Base-by-base conservation (phyloP, 2,888 invertebrate species). In the Stenchaetothrips biformis region DNA sequence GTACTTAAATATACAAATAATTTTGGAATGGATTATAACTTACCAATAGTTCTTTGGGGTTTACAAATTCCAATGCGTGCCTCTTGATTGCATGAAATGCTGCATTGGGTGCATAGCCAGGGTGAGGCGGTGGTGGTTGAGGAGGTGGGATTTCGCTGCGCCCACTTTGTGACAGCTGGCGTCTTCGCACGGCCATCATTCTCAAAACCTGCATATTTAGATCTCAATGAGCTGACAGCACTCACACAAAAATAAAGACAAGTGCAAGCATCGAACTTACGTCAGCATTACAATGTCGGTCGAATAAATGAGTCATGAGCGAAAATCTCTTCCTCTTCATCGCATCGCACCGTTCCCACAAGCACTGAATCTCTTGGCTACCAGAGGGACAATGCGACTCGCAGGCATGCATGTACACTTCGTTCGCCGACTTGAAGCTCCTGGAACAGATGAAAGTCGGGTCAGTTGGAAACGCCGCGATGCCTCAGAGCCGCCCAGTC, bases 81-180 rank as follows among this genome's bases (percentile, higher is more conserved):
- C 99, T 92, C 86, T 97, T 95, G 82, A 99, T 97, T 0, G 99
- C 99, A 84, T 98, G 97, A 83, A 97, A 90, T 4, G 99, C 99
- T 16, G 99, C 99, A 86, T 98, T 97, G 7, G 94, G 95, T 78
- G 95, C 96, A 86, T 97, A 97, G 16, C 96, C 96, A n/a, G 96
- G 92, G 86, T 92, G 92, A 83, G 91, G 91, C 49, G 91, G 89
- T 78, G 90, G 88, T 82, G 84, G 90, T 85, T 84, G 90, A 84
- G 88, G 91, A 85, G 88, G 88, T 86, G 87, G 90, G 81, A 87
- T 90, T 86, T 89, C 88, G 79, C 87, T 87, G 82, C 88, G 87
- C 67, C 89, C 89, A 80, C 86, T 86, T 82, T 88, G 87, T 37
- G 89, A 88, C 82, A 89, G 85, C 85, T 91, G 90, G 85, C 91